These are phyloP conservation scores for Ochotona curzoniae DNA, from an alignment of 2,113 vertebrate genomes.

Conservation along the genomic window DNA sequence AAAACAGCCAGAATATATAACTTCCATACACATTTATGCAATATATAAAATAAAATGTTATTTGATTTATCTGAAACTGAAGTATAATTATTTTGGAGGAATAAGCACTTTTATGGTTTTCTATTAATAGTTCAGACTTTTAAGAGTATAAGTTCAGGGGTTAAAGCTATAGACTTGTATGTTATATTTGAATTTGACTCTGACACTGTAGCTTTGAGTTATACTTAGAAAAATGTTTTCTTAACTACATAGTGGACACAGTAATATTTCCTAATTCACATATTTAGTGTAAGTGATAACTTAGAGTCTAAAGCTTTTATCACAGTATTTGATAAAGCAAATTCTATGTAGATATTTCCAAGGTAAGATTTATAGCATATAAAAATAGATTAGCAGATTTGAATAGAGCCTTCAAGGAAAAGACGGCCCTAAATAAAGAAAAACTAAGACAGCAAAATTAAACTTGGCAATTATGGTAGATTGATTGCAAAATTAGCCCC, in stretches of 20 bases:
- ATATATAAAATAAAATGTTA: not conserved
- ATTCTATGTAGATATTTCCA: not conserved
- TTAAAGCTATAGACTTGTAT: not conserved
- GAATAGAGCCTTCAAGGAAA: not conserved
- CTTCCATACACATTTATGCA: not conserved
- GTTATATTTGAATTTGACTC: not conserved
- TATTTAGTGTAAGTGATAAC: not conserved
- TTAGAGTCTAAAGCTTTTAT: not conserved
- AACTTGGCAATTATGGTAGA: not conserved
- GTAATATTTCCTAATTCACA: not conserved
- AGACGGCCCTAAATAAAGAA: not conserved
- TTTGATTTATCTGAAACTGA: slow-evolving; percentile 49
- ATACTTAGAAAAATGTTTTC: not conserved
- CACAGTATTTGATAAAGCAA: not conserved
- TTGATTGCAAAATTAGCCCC: not conserved
- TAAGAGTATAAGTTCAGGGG: slow-evolving; percentile 17
- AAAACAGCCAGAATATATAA: not conserved
- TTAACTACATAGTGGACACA: not conserved
- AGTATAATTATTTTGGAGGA: slow-evolving; percentile 47
- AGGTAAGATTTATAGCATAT: not conserved
- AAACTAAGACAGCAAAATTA: not conserved
- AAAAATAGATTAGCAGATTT: not conserved
- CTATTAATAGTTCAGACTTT: slow-evolving; percentile 43
- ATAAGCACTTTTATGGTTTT: slow-evolving; percentile 34
- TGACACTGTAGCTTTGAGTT: not conserved